These are phyloP conservation scores for Phenganax subtilis DNA, from an alignment of 92 coral and sea anemone species.

Conservation along the genomic window DNA sequence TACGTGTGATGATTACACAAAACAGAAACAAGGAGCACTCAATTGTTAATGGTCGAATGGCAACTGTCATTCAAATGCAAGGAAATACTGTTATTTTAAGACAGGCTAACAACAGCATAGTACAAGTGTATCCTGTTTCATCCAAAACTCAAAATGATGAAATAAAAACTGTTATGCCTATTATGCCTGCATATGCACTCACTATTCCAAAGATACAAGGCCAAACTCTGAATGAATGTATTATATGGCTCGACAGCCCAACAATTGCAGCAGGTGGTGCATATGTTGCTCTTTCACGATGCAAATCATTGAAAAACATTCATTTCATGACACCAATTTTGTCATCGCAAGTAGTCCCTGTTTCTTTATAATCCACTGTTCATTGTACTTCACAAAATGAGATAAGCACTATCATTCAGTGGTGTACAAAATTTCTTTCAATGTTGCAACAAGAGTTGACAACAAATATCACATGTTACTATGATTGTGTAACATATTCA, in stretches of 20 bases:
- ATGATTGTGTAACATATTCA: no score
- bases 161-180: slow-evolving; percentile 16
- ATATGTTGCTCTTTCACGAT: no score
- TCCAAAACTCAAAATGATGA: background rate
- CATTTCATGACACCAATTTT: no score
- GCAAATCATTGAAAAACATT: no score
- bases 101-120: background rate
- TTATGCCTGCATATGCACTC: slow-evolving; percentile 32
- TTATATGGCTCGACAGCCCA: slow-evolving; percentile 27
- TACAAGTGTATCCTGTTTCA: slow-evolving; percentile 24
- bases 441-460: no score
- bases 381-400: no score
- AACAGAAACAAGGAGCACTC: slow-evolving; percentile 25
- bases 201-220: slow-evolving; percentile 42
- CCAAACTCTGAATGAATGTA: slow-evolving; percentile 10
- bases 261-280: no score
- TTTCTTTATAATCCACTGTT: no score
- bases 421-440: no score
- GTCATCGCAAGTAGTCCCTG: no score
- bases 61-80: slow-evolving; percentile 14
- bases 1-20: slow-evolving; percentile 27
- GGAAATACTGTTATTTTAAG: slow-evolving; percentile 8
- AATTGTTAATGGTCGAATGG: slow-evolving; percentile 33
- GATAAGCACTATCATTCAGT: no score
- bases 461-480: no score